phyloP scores from a whole-genome alignment of 2,888 invertebrate genomes.

The Idaea biselata region DNA sequence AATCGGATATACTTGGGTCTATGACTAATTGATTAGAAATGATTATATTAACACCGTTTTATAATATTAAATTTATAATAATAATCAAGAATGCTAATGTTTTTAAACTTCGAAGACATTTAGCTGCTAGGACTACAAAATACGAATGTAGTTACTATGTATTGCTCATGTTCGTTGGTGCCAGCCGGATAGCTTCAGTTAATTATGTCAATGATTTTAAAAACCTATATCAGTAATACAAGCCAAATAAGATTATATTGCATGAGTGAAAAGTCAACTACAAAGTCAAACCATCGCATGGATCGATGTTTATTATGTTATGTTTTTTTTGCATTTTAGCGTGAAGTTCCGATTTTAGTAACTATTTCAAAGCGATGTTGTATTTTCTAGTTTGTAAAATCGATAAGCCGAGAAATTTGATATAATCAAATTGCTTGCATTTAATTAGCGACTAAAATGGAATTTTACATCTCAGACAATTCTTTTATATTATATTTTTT shows the following conservation, averaged over 20 bases:
- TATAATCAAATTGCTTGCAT: neutral
- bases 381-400: neutral
- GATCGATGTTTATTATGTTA: conserved; percentile 6
- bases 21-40: conserved; percentile 8
- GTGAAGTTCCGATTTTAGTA: neutral
- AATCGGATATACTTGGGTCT: conserved; percentile 13
- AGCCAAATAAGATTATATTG: neutral
- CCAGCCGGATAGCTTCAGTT: neutral
- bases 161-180: too few species aligned
- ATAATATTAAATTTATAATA: neutral
- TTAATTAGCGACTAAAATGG: neutral
- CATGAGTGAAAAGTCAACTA: conserved; percentile 3
- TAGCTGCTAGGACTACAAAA: too few species aligned
- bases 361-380: neutral
- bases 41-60: neutral
- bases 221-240: too few species aligned
- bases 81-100: neutral
- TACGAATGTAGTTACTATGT: too few species aligned
- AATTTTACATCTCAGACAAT: neutral
- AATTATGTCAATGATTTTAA: neutral
- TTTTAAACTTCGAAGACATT: too few species aligned
- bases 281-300: conserved; percentile 2
- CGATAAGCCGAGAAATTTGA: neutral
- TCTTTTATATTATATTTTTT: neutral
- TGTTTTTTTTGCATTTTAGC: neutral